These are phyloP conservation scores for Anser brachyrhynchus DNA, from an alignment of 2,113 vertebrate genomes.

Conservation along the genomic window DNA sequence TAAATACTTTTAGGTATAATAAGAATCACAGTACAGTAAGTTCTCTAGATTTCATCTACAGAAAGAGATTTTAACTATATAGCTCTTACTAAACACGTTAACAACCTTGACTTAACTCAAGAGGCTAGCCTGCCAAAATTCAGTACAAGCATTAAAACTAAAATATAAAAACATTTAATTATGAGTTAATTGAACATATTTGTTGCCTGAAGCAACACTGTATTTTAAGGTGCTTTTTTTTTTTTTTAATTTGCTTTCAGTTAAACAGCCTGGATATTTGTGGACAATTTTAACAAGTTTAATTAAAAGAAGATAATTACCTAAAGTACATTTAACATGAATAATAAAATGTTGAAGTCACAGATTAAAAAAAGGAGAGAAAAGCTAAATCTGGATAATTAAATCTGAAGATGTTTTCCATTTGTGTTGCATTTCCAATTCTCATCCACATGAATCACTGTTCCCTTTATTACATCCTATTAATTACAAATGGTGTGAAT, in stretches of 20 bases:
- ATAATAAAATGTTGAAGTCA: neutral
- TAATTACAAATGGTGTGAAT: constrained; percentile 28
- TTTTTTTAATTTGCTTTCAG: neutral
- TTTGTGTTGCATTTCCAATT: neutral
- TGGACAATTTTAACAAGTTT: neutral
- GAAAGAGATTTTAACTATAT: neutral
- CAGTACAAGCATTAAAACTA: neutral
- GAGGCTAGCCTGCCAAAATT: neutral
- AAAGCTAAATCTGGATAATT: constrained; percentile 5
- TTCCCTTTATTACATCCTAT: neutral
- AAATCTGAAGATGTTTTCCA: neutral
- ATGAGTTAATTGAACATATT: neutral
- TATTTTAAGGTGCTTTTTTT: neutral
- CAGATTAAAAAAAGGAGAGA: neutral
- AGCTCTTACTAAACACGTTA: neutral
- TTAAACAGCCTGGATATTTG: constrained; percentile 1
- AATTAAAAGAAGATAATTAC: neutral
- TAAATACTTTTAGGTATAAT: neutral
- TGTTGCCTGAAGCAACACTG: neutral
- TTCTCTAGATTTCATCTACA: neutral
- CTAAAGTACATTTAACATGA: neutral
- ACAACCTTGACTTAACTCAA: neutral
- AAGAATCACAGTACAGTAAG: neutral
- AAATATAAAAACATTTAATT: neutral
- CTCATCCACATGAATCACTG: neutral